Percentiles rank a stretch among this genome's conserved stretches.
These are phyloP conservation scores for Hystrix brachyura DNA, from an alignment of 2,113 vertebrate species.

Conservation along the genomic window DNA sequence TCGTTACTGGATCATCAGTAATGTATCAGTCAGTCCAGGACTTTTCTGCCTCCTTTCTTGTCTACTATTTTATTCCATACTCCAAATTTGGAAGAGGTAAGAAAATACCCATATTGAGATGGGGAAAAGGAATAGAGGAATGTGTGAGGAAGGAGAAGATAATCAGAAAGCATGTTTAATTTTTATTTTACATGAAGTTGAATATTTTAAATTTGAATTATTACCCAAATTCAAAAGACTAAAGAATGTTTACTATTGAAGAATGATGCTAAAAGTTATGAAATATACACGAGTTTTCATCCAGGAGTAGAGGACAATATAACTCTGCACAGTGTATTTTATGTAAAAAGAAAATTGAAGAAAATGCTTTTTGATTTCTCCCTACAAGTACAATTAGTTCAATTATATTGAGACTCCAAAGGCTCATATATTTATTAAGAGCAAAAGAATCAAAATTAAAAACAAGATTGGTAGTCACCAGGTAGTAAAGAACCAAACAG, in stretches of 20 bases:
- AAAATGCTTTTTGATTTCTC: background rate
- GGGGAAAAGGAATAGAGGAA: background rate
- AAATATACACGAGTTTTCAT: background rate
- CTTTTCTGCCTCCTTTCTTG: background rate
- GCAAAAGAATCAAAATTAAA: background rate
- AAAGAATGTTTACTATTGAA: background rate
- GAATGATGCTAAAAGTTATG: background rate
- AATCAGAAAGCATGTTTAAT: background rate
- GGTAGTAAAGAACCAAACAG: background rate
- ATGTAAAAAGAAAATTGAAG: slow-evolving; percentile 8
- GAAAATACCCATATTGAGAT: background rate
- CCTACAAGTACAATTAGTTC: background rate
- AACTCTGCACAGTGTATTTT: background rate
- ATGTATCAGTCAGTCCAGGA: background rate
- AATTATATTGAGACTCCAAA: background rate
- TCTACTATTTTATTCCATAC: background rate
- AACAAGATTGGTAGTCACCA: background rate
- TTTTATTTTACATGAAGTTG: background rate
- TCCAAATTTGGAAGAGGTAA: background rate
- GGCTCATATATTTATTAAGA: background rate
- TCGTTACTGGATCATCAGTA: background rate
- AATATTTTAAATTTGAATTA: background rate
- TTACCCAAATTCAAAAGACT: background rate
- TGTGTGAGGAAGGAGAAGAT: background rate
- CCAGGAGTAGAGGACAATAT: background rate